phyloP scores from a whole-genome alignment of 2,113 vertebrate species.

The Microcebus murinus region DNA sequence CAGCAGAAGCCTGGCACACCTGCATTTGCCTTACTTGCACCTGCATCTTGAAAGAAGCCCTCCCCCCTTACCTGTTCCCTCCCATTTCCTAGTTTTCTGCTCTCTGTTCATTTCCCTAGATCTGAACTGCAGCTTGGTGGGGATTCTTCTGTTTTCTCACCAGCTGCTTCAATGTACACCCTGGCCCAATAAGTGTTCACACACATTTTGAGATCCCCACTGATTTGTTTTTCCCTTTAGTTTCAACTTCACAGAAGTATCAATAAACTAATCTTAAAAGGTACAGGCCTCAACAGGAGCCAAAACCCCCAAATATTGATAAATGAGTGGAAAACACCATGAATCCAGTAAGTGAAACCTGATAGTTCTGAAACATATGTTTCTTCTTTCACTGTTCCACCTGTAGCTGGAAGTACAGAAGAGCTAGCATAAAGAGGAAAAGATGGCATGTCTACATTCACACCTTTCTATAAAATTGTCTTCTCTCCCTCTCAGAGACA shows the following conservation, averaged over 20 bases:
- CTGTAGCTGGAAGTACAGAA: not conserved
- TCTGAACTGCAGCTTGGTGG: not conserved
- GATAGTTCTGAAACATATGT: not conserved
- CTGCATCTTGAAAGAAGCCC: not conserved
- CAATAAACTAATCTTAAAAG: conserved; percentile 64
- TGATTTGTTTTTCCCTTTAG: conserved; percentile 62
- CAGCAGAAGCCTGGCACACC: not conserved
- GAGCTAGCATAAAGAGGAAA: not conserved
- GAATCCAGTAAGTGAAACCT: conserved; percentile 6
- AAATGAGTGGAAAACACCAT: conserved; percentile 36
- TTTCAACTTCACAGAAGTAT: conserved; percentile 58
- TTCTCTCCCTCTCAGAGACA: not conserved
- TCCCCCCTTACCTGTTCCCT: not conserved
- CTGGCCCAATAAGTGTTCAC: not conserved
- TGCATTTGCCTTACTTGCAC: not conserved
- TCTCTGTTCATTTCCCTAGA: not conserved
- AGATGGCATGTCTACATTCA: not conserved
- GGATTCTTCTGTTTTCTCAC: not conserved
- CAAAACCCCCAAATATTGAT: conserved; percentile 11
- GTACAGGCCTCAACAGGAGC: conserved; percentile 39
- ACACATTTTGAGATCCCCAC: conserved; percentile 49
- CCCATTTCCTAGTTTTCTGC: not conserved
- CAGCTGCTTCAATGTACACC: not conserved
- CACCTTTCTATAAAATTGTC: not conserved
- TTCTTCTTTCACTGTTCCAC: not conserved